Base-by-base conservation (phyloP, 2,797 vertebrate genomes). In the Pseudocheirus occidentalis region DNA sequence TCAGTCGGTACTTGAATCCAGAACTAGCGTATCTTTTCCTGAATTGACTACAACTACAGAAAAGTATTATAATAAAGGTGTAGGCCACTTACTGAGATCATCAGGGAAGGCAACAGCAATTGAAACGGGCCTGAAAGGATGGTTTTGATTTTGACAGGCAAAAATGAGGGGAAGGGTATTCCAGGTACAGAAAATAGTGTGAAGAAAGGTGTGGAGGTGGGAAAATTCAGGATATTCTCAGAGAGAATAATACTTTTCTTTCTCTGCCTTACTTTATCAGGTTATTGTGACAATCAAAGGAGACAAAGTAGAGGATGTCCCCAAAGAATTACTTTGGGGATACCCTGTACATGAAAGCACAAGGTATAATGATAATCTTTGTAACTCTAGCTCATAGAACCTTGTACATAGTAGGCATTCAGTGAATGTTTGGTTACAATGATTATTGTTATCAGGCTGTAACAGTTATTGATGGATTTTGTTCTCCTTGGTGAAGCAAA, bases 401-500 rank as follows among this genome's bases (percentile, higher is more conserved):
- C 66, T 40, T 81, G 16, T 10, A 46, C 18, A 87, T 27, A 50
- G 24, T 50, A 27, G 40, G 40, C n/a, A 81, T 87, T 46, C 73
- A 50, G 24, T 87, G 40, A 87, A 27, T 46, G 40, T 11, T 50
- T 87, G 73, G 21, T 46, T 87, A 50, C 73, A 21, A 50, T 50
- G 73, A 87, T 27, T 46, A 50, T 87, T 3, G 24, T 46, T 40
- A 11, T 87, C 10, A 87, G 2, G 40, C 40, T 50, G 50, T 87
- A 50, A 46, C 40, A 34, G 12, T 34, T 34, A 66, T 66, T 13
- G 27, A 46, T 81, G 66, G n/a, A 46, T 27, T 87, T 87, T 87
- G 95, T 90, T 94, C 92, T 93, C 57, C 56, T 56, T 2, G 59
- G 9, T 52, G 11, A 87, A 94, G 29, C 57, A 95, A 56, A 56